Conservation (phyloP, 2,888 invertebrate genomes). For the Fragum fragum region DNA sequence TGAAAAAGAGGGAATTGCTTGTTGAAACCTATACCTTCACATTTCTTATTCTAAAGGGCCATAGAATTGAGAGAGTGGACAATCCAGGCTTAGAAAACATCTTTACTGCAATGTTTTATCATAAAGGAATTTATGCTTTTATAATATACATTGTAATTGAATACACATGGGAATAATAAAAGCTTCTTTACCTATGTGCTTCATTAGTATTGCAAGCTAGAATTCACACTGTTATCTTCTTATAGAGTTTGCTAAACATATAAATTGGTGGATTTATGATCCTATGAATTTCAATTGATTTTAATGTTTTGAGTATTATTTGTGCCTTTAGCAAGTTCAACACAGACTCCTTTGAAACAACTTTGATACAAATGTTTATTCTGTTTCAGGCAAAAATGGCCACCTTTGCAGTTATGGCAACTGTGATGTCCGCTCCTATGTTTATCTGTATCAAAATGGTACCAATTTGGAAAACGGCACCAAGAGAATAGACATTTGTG, state of each 20-base stretch:
- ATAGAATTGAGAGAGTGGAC: too few relatives aligned
- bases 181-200: too few relatives aligned
- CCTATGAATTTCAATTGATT: not conserved
- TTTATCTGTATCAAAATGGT: not conserved
- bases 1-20: too few relatives aligned
- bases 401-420: not conserved
- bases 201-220: too few relatives aligned
- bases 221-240: too few relatives aligned
- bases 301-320: not conserved
- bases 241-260: too few relatives aligned
- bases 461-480: not conserved
- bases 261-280: not conserved
- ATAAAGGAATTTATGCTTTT: not conserved
- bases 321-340: not conserved
- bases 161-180: too few relatives aligned
- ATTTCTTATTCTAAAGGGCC: too few relatives aligned
- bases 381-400: slow-evolving; percentile 6
- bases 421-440: not conserved
- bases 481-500: not conserved
- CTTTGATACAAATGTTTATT: too few relatives aligned
- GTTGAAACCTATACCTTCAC: too few relatives aligned
- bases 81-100: too few relatives aligned
- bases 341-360: not conserved
- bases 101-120: not conserved
- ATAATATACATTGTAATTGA: too few relatives aligned